phyloP scores from a whole-genome alignment of 2,113 vertebrate genomes.

The Eulemur macaco region DNA sequence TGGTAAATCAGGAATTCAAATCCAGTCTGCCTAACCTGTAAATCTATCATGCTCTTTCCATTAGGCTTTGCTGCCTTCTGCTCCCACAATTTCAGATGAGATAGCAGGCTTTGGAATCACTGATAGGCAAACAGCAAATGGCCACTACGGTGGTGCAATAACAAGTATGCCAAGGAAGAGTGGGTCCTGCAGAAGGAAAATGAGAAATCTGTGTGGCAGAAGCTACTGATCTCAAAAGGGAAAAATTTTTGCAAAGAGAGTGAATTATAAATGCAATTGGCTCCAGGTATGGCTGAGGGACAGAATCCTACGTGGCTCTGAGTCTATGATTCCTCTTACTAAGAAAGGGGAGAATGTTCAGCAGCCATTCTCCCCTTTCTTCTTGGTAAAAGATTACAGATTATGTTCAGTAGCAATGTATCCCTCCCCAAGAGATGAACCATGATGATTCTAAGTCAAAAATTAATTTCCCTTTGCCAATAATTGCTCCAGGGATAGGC shows the following conservation, averaged over 20 bases:
- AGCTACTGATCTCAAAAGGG: neutral
- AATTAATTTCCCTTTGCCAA: neutral
- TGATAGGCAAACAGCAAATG: neutral
- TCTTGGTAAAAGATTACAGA: neutral
- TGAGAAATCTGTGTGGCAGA: neutral
- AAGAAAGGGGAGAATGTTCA: too few relatives aligned
- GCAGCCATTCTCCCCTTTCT: neutral
- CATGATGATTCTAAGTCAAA: neutral
- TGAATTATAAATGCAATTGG: constrained; percentile 68
- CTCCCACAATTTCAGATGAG: neutral
- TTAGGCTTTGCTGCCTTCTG: neutral
- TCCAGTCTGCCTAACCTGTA: neutral
- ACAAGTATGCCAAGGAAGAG: neutral
- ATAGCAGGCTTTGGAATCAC: neutral
- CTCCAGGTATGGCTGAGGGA: constrained; percentile 29
- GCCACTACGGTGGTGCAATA: neutral
- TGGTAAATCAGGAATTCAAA: neutral
- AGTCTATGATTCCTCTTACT: constrained; percentile 19
- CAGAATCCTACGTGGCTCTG: constrained; percentile 40
- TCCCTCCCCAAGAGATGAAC: neutral
- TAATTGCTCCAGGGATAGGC: neutral
- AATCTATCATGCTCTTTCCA: neutral
- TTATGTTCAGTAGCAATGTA: neutral
- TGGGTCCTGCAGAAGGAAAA: neutral
- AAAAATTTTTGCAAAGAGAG: constrained; percentile 57